phyloP scores from a whole-genome alignment of 2,113 vertebrate genomes.

The Bubo bubo region DNA sequence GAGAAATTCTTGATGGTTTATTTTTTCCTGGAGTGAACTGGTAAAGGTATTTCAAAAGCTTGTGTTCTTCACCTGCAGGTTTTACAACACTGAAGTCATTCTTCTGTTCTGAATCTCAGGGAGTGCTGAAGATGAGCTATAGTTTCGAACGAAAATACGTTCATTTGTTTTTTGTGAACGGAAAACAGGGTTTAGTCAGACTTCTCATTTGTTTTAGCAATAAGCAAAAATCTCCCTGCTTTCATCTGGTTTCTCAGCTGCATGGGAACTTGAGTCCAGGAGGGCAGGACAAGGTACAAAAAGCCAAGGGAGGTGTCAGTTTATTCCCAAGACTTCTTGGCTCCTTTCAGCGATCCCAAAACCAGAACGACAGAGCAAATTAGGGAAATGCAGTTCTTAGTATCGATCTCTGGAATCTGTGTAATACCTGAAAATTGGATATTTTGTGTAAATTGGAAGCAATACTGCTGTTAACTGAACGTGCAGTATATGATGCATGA shows the following conservation, averaged over 20 bases:
- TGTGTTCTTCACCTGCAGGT: fast-evolving
- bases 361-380: neutral
- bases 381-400: neutral
- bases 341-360: neutral
- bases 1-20: neutral
- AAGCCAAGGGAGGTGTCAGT: neutral
- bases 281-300: neutral
- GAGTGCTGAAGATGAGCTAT: neutral
- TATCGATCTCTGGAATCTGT: neutral
- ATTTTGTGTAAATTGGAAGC: neutral
- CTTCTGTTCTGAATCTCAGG: neutral
- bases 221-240: neutral
- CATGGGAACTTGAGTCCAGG: neutral
- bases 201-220: neutral
- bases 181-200: neutral
- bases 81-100: neutral
- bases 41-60: neutral
- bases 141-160: neutral
- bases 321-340: neutral
- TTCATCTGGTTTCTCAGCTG: neutral
- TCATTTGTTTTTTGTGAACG: neutral
- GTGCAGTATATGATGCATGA: neutral
- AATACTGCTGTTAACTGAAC: neutral
- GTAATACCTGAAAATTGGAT: neutral
- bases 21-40: neutral